A percentile compares a stretch with the other conserved stretches of the same genome.
Conservation (phyloP, 37 sponge, comb jelly and placozoan genomes). For the Geodia barretti region DNA sequence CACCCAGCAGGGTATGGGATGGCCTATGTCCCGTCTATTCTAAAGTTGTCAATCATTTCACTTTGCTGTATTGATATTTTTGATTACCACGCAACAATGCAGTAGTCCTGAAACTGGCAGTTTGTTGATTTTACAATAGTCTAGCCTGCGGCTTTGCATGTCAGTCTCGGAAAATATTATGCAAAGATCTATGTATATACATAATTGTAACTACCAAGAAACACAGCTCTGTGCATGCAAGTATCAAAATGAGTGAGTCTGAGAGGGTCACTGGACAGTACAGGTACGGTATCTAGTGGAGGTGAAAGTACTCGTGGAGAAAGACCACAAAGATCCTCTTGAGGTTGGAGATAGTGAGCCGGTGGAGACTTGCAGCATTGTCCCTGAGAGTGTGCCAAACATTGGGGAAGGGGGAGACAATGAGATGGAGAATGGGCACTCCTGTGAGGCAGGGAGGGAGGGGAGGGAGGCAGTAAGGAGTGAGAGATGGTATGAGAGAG, state of each 20-base stretch:
- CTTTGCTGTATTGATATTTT: too few species aligned
- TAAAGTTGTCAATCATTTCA: too few species aligned
- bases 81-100: too few species aligned
- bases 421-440: conserved; percentile 87
- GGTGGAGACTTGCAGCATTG: conserved; percentile 70
- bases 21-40: too few species aligned
- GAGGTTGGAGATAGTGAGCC: conserved; percentile 69
- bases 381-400: conserved; percentile 89
- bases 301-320: conserved; percentile 82
- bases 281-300: conserved; percentile 1
- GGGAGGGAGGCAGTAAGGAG: neutral
- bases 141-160: too few species aligned
- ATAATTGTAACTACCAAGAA: too few species aligned
- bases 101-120: too few species aligned
- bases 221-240: neutral
- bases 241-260: neutral
- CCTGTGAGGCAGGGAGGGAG: conserved; percentile 40
- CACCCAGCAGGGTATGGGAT: too few species aligned
- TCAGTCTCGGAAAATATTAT: too few species aligned
- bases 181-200: too few species aligned
- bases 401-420: conserved; percentile 79
- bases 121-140: too few species aligned
- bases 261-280: neutral
- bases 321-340: conserved; percentile 83
- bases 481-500: too few species aligned